Conservation (phyloP, 2,888 invertebrate genomes). For the Cerastis leucographa region DNA sequence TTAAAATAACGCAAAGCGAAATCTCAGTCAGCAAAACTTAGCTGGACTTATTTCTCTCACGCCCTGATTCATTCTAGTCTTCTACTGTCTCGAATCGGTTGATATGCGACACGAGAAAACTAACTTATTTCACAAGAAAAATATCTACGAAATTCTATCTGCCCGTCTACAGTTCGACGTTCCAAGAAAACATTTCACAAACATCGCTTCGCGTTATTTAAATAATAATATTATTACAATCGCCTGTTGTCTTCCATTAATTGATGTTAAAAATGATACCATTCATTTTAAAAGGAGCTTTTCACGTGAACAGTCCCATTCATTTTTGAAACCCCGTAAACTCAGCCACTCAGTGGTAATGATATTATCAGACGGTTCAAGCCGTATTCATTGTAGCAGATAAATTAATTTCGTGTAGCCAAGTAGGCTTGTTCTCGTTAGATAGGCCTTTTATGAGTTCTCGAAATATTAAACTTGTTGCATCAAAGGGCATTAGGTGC, state of each 20-base stretch:
- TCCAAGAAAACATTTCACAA: constrained; percentile 27
- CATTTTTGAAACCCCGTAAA: constrained; percentile 34
- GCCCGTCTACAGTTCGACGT: constrained; percentile 33
- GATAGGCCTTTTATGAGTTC: constrained; percentile 21
- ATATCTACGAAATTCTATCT: constrained; percentile 40
- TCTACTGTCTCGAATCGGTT: constrained; percentile 66
- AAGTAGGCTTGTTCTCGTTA: constrained; percentile 30
- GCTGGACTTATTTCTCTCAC: constrained; percentile 76
- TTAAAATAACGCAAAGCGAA: constrained; percentile 54
- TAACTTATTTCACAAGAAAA: constrained; percentile 61
- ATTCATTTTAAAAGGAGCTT: constrained; percentile 27
- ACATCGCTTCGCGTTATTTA: constrained; percentile 22
- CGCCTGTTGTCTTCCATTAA: constrained; percentile 23
- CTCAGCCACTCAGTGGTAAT: constrained; percentile 27
- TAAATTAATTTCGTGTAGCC: constrained; percentile 46
- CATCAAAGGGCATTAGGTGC: neutral
- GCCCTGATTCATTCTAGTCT: constrained; percentile 74
- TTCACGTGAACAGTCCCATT: constrained; percentile 42
- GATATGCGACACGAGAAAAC: constrained; percentile 70
- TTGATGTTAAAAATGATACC: constrained; percentile 37
- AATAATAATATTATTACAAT: constrained; percentile 20
- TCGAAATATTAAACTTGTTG: constrained; percentile 8
- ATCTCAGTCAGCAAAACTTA: constrained; percentile 73
- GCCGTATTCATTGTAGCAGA: constrained; percentile 30
- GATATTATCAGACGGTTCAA: constrained; percentile 43